A percentile compares a stretch with the other conserved stretches of the same genome.
Conservation (phyloP, 2,797 vertebrate species). For the Gadopsis bispinosus region DNA sequence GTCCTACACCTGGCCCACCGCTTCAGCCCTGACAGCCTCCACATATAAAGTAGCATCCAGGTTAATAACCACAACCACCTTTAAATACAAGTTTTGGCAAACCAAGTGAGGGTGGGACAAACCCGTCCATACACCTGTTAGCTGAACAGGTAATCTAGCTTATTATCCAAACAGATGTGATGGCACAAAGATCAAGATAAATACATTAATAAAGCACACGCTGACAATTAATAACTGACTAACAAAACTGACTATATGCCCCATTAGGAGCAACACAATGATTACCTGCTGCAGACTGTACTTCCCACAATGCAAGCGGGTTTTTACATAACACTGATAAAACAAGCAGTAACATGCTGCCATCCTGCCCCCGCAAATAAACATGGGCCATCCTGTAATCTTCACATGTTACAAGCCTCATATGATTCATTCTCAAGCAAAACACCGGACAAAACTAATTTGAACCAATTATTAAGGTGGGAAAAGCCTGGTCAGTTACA, state of each 20-base stretch:
- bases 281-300: constrained; percentile 9
- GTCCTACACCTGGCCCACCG: constrained; percentile 53
- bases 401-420: constrained; percentile 19
- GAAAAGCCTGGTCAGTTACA: constrained; percentile 18
- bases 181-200: background rate
- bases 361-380: constrained; percentile 9
- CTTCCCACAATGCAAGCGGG: background rate
- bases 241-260: no score
- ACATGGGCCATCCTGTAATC: constrained; percentile 10
- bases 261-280: background rate
- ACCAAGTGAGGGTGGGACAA: background rate
- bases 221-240: no score
- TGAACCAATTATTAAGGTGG: constrained; percentile 14
- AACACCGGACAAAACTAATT: constrained; percentile 15
- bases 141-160: background rate
- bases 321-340: constrained; percentile 15
- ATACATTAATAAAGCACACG: background rate
- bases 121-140: background rate
- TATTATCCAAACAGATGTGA: background rate
- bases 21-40: background rate
- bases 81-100: background rate
- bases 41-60: constrained; percentile 2
- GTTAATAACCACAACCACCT: background rate
- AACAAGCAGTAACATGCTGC: constrained; percentile 22
- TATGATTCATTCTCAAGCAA: constrained; percentile 27